Evolutionary conservation across 2,113 vertebrate species (phyloP), one percentile per base, ranked within the genome.

Genomic region (Alexandromys fortis): DNA sequence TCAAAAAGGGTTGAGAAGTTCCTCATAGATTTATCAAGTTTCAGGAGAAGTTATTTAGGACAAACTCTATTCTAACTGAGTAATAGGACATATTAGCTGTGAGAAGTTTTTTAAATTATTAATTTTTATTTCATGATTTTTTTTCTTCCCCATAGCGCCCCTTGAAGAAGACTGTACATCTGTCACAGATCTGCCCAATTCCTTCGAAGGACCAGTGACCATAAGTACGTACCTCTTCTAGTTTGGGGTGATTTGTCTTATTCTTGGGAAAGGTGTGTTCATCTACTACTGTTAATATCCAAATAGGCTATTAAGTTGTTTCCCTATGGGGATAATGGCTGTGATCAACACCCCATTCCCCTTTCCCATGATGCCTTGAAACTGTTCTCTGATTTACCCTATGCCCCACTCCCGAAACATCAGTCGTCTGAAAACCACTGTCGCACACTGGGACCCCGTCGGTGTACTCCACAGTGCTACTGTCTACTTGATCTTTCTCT

Each of bases 111-210:
- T 24, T 17, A 14, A 14, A 5, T 73, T 19, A 35, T 42, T 72
- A 78, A 76, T 87, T 86, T 75, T 75, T 38, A 7, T 7, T 85
- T 79, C 49, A 88, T 93, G 93, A 16, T 79, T 42, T 45, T 45
- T 83, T 47, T 52, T 19, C 30, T 47, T 8, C 49, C 30, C 77
- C 38, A n/a, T 21, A 98, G 98, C 98, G 73, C 94, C 97, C 1
- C 12, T 0, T 0, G 22, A 16, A 79, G 96, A 97, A 96, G 97
- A 97, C 2, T 98, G 98, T 19, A 2, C 89, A 0, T 95, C 96
- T 1, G 91, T 98, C 91, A 97, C 98, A 70, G 96, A 97, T 67
- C 82, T 98, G 85, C 96, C 98, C 38, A 98, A 95, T 28, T 24
- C 94, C 89, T 98, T 97, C 38, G 97, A 96, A 0, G 98, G 98